Percentiles rank a stretch among this genome's conserved stretches.
These are phyloP conservation scores for Abrostola triplasia DNA, from an alignment of 2,888 invertebrate genomes.

Conservation along the genomic window DNA sequence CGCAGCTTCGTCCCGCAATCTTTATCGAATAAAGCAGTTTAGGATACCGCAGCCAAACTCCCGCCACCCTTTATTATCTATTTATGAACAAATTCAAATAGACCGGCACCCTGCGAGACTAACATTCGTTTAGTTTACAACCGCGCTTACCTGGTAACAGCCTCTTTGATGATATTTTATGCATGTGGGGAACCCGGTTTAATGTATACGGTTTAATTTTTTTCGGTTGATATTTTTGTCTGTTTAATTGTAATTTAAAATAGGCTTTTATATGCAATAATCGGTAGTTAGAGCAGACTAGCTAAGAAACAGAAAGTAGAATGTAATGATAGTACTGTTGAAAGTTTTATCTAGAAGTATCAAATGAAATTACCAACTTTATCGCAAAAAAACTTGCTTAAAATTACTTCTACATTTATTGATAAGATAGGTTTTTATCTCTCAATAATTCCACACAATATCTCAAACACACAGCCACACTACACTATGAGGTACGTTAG, in stretches of 20 bases:
- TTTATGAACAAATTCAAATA: constrained; percentile 82
- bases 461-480: too few species aligned
- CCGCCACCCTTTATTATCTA: constrained; percentile 77
- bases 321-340: too few species aligned
- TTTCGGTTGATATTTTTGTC: background rate
- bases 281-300: too few species aligned
- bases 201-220: constrained; percentile 16
- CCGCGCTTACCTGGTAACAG: constrained; percentile 48
- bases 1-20: constrained; percentile 69
- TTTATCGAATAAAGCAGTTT: constrained; percentile 83
- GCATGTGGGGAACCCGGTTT: constrained; percentile 39
- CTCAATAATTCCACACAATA: too few species aligned
- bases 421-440: too few species aligned
- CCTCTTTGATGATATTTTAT: constrained; percentile 55
- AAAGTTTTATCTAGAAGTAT: too few species aligned
- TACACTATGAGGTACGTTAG: too few species aligned
- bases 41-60: constrained; percentile 72
- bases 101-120: constrained; percentile 58
- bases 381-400: too few species aligned
- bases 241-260: background rate
- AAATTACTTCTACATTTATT: too few species aligned
- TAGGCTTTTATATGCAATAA: background rate
- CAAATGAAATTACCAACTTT: too few species aligned
- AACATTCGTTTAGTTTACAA: constrained; percentile 63
- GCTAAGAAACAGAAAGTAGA: too few species aligned